phyloP scores from a whole-genome alignment of 2,888 invertebrate species.

The Torymus aiolomorphi region DNA sequence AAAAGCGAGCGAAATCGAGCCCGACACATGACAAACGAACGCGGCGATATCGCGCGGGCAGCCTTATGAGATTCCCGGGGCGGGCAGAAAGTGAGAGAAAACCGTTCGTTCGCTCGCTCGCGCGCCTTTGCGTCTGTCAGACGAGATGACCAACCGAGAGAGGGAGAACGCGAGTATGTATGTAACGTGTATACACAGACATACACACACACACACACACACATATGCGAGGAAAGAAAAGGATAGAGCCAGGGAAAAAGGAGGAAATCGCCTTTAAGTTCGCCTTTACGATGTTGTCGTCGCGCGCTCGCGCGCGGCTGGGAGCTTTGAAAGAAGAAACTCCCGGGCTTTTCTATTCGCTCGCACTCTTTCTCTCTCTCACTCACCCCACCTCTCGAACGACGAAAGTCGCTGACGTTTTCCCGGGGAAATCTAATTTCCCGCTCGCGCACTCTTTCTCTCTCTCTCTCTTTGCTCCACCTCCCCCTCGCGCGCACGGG shows the following conservation, averaged over 20 bases:
- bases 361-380: neutral
- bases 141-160: constrained; percentile 36
- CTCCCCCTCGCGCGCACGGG: constrained; percentile 11
- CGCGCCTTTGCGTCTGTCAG: constrained; percentile 40
- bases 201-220: neutral
- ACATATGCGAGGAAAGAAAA: too few species aligned
- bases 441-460: constrained; percentile 56
- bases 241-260: constrained; percentile 3
- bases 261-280: constrained; percentile 56
- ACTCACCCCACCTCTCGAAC: neutral
- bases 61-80: constrained; percentile 42
- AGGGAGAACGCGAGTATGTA: neutral
- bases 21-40: constrained; percentile 51
- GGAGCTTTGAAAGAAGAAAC: constrained; percentile 62
- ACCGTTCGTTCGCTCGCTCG: neutral
- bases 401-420: constrained; percentile 62
- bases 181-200: neutral
- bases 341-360: constrained; percentile 50
- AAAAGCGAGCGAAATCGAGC: constrained; percentile 41
- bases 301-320: constrained; percentile 23
- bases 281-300: constrained; percentile 59
- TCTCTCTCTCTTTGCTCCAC: neutral
- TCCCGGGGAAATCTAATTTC: constrained; percentile 70
- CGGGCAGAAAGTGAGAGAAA: constrained; percentile 5
- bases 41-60: constrained; percentile 28